These are phyloP conservation scores for Candidula unifasciata DNA, from an alignment of 2,888 invertebrate species.

Conservation along the genomic window DNA sequence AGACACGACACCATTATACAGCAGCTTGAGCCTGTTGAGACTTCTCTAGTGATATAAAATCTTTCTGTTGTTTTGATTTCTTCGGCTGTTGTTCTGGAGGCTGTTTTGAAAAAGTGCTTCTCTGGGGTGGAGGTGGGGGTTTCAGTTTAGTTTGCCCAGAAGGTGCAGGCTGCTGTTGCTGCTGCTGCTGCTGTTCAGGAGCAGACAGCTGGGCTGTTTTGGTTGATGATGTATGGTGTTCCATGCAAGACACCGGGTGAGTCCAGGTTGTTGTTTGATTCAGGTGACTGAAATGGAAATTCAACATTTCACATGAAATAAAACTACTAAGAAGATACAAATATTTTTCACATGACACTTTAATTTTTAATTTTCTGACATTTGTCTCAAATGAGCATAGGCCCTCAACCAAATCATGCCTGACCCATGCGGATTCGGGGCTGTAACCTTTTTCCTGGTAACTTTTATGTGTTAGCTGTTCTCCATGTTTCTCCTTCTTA, in stretches of 20 bases:
- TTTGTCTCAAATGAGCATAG: too few species aligned
- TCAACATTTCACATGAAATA: too few species aligned
- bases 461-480: too few species aligned
- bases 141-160: slow-evolving; percentile 11
- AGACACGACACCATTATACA: not conserved
- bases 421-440: too few species aligned
- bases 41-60: not conserved
- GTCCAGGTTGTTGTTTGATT: slow-evolving; percentile 73
- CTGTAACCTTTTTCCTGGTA: too few species aligned
- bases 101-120: slow-evolving; percentile 2
- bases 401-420: too few species aligned
- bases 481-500: too few species aligned
- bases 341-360: not conserved
- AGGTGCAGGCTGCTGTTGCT: slow-evolving; percentile 9
- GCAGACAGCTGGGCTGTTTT: slow-evolving; percentile 1
- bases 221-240: slow-evolving; percentile 59
- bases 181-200: slow-evolving; percentile 25
- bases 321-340: not conserved
- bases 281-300: slow-evolving; percentile 65
- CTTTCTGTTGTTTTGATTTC: slow-evolving; percentile 10
- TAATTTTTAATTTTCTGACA: too few species aligned
- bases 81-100: slow-evolving; percentile 6
- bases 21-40: not conserved
- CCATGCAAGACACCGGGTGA: slow-evolving; percentile 69
- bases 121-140: not conserved